Percentiles rank a stretch among this genome's conserved stretches.
Evolutionary conservation across 2,797 vertebrate species (phyloP).

Genomic region (Emydoidea blandingii): DNA sequence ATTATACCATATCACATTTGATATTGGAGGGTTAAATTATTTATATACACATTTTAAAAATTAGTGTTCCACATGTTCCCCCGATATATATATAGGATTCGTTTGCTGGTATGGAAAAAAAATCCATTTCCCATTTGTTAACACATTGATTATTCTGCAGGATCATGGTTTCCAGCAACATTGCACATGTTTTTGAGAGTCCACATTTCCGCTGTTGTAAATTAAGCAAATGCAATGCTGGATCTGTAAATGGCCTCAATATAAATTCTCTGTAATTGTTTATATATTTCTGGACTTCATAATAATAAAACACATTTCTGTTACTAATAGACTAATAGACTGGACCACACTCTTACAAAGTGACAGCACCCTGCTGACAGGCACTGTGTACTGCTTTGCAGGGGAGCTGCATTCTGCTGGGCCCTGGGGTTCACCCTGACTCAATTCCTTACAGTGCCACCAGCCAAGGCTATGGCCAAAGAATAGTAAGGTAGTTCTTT

Average conservation of each 20-base stretch:
- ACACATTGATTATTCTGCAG: neutral
- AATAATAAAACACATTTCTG: neutral
- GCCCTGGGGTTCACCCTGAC: neutral
- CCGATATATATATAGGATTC: neutral
- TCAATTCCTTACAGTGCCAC: neutral
- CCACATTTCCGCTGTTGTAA: neutral
- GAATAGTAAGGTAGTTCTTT: neutral
- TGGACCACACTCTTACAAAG: neutral
- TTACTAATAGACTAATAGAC: neutral
- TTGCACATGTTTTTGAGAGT: neutral
- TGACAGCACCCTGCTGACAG: neutral
- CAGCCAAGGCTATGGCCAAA: neutral
- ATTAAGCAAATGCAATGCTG: neutral
- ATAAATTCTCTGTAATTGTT: neutral
- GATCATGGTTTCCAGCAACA: neutral
- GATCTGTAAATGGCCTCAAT: neutral
- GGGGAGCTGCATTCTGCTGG: neutral
- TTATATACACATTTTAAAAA: neutral
- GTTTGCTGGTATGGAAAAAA: neutral
- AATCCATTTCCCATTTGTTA: neutral
- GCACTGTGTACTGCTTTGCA: rapidly evolving
- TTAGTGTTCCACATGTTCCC: neutral
- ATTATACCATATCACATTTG: neutral
- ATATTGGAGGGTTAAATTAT: neutral
- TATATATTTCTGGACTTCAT: neutral